Base-by-base conservation (phyloP, 1,140 invertebrate genomes). In the Holotrichia oblita region DNA sequence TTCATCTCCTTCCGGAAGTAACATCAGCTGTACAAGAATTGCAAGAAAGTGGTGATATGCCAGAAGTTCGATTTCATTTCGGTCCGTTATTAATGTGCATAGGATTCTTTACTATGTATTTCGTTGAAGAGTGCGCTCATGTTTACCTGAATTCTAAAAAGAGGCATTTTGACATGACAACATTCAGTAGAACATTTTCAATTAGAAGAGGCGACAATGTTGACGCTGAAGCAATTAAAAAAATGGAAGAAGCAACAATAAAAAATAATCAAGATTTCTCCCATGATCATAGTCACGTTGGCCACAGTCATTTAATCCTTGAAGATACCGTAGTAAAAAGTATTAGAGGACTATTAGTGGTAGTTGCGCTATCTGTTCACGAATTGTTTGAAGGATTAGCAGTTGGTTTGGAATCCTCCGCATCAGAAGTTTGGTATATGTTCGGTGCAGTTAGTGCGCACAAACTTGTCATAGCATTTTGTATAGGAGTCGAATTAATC, bases 301-400 rank as follows among this genome's bases (percentile, higher is more conserved):
- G 81, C 9, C 84, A 85, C 74, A 86, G 82, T 73, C 84, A 86
- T 78, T 41, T 84, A 24, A 72, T 85, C 3, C 81, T 87, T n/a
- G 89, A 89, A 0, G 92, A 92, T 82, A 88, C 90, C 69, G 88
- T 93, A 22, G 90, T 92, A 27, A 90, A 91, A 61, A 92, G 93
- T 10, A 86, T 96, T 8, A 87, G 94, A 78, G 93, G 94, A 24
- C 85, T 96, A 17, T 87, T 97, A 64, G 93, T 97, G 77, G 94
- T 98, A 0, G 87, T 96, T 24, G 96, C 96, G 0, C 88, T 98
- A 10, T 96, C 96, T 6, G 92, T 98, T 76, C 97, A 98, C 85
- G 95, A 97, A 81, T 88, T 97, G 0, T 97, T 98, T 83, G 97
- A 98, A 90, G 97, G 97, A 34, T 90, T 98, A 77, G 94, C 96